Percentiles rank a stretch among this genome's conserved stretches.
These are phyloP conservation scores for Encarsia formosa DNA, from an alignment of 2,888 invertebrate genomes.

Conservation along the genomic window DNA sequence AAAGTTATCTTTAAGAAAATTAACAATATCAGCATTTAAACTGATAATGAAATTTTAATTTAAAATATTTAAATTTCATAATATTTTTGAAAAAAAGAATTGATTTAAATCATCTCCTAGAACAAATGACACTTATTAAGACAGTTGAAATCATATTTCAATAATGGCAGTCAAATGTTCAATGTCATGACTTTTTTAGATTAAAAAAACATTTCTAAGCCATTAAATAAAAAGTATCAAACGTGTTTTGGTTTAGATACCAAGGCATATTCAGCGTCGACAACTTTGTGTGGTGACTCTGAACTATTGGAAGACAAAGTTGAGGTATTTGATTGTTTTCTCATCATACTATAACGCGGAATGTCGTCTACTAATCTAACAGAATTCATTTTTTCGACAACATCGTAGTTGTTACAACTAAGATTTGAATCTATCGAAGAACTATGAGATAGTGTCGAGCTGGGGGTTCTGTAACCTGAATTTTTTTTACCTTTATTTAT, in stretches of 20 bases:
- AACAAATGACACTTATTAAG: too few relatives aligned
- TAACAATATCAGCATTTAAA: neutral
- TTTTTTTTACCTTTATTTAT: constrained; percentile 65
- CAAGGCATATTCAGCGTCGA: constrained; percentile 75
- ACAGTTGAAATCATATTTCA: constrained; percentile 4
- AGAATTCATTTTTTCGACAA: constrained; percentile 64
- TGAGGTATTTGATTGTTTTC: constrained; percentile 54
- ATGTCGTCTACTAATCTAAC: constrained; percentile 75
- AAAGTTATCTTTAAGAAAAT: neutral
- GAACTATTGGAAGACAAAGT: constrained; percentile 47
- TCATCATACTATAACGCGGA: constrained; percentile 72
- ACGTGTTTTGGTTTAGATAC: constrained; percentile 83
- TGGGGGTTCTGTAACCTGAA: constrained; percentile 66
- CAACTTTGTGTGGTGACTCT: constrained; percentile 64
- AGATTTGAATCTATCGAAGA: constrained; percentile 31
- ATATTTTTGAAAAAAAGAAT: too few relatives aligned
- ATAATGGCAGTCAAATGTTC: constrained; percentile 4
- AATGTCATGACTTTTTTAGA: neutral
- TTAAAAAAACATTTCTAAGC: neutral
- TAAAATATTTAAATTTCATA: too few relatives aligned
- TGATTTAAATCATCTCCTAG: too few relatives aligned
- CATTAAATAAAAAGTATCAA: constrained; percentile 20
- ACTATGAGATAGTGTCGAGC: constrained; percentile 31
- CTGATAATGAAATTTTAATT: neutral
- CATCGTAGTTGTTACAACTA: constrained; percentile 72